Evolutionary conservation across 2,888 invertebrate species (phyloP), one percentile per base, ranked within the genome.

Genomic region (Pharmacophagus antenor): DNA sequence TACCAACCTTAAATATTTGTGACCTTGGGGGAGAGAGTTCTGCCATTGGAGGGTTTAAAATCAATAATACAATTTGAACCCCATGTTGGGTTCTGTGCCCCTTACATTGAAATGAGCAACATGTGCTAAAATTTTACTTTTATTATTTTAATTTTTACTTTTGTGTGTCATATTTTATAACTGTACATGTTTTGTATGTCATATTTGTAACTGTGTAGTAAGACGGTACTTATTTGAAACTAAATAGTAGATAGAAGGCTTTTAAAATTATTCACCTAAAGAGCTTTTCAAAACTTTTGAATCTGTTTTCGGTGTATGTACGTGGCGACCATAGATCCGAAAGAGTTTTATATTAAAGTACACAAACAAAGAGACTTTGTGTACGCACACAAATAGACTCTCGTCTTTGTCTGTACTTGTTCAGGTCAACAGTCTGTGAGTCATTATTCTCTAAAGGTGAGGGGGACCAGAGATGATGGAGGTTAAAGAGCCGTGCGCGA

Each of bases 371-470:
- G 65, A 61, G 62, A 44, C 62, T 65, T 63, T 63, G 56, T 62
- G 58, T 59, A 63, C 68, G 57, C 69, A 68, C 70, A 71, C 69
- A 68, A 63, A 63, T 58, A 52, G 54, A 58, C 62, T 56, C 58
- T 59, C 65, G 62, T 63, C 63, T 53, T 56, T 65, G 68, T 69
- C 69, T 71, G 69, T 73, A 61, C 67, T 67, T 64, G 65, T 63
- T 69, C 71, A 76, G 84, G 85, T 84, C 83, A 85, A 82, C 79
- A 84, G 64, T 72, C 80, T 72, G 68, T 85, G 85, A 85, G 65
- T 85, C 85, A 85, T 65, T 57, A 81, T 67, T 58, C 59, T 50
- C 61, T 67, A 75, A 73, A 71, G 72, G 69, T 72, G 72, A 68
- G 62, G 56, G n/a, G 61, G 61, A 57, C 46, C 22, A 18, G 57